A percentile compares a stretch with the other conserved stretches of the same genome.
Evolutionary conservation across 2,113 vertebrate genomes (phyloP).

Genomic region (Phalacrocorax pelagicus): DNA sequence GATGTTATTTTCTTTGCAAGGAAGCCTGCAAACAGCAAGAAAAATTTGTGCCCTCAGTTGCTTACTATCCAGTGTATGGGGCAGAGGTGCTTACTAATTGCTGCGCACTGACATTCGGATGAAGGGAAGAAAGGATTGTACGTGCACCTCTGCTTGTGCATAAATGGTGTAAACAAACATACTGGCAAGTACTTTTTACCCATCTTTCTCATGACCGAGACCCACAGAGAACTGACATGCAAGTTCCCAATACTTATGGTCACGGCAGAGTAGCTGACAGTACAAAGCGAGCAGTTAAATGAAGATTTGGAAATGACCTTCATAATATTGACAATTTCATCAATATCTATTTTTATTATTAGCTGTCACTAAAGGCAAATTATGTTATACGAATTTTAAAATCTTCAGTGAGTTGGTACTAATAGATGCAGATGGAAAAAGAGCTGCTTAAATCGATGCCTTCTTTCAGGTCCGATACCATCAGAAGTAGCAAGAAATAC

Average conservation of each 20-base stretch:
- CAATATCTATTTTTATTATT: neutral
- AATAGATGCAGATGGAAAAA: neutral
- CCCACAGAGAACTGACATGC: neutral
- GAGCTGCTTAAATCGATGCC: neutral
- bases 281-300: neutral
- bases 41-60: neutral
- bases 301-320: neutral
- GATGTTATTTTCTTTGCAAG: neutral
- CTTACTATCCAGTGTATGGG: neutral
- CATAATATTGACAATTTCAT: neutral
- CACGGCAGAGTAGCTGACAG: neutral
- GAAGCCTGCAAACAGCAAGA: neutral
- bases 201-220: neutral
- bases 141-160: neutral
- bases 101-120: neutral
- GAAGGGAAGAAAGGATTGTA: neutral
- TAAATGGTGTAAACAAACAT: neutral
- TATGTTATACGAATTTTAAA: neutral
- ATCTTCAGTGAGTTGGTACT: neutral
- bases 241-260: neutral
- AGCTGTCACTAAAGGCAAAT: neutral
- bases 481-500: neutral
- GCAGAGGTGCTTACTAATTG: neutral
- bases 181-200: neutral
- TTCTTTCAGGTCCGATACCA: neutral